Evolutionary conservation across 2,113 vertebrate species (phyloP).

Genomic region (Halichoerus grypus): DNA sequence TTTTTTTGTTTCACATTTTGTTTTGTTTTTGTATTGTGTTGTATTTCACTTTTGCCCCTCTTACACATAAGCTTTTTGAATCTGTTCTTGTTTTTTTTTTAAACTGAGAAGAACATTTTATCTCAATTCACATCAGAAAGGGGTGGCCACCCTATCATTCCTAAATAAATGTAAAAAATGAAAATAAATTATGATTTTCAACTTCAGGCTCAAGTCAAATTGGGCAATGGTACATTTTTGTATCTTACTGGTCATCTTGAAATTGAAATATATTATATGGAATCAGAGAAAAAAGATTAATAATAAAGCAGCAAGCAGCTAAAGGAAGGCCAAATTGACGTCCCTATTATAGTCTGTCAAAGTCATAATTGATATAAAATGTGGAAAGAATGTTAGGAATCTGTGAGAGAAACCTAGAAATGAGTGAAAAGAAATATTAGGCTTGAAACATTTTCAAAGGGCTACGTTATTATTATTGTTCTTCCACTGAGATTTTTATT

Average conservation of each 20-base stretch:
- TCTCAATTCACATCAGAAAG: constrained; percentile 3
- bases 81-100: not conserved
- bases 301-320: constrained; percentile 42
- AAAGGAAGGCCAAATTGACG: constrained; percentile 39
- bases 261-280: constrained; percentile 25
- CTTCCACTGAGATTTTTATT: constrained; percentile 25
- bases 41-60: not conserved
- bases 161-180: constrained; percentile 41
- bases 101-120: not conserved
- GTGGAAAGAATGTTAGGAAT: constrained; percentile 46
- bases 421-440: not conserved
- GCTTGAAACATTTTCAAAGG: constrained; percentile 54
- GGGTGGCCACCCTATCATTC: not conserved
- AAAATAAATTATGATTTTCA: constrained; percentile 56
- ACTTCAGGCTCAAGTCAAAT: constrained; percentile 32
- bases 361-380: constrained; percentile 61
- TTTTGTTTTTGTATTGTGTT: not conserved
- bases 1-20: not conserved
- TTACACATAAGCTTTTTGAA: not conserved
- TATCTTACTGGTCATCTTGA: constrained; percentile 29
- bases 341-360: constrained; percentile 62
- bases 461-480: not conserved
- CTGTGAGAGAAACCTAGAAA: constrained; percentile 55
- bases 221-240: not conserved
- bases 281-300: constrained; percentile 51